phyloP scores from a whole-genome alignment of 64 coral and sea anemone species.

The Pocillopora damicornis region DNA sequence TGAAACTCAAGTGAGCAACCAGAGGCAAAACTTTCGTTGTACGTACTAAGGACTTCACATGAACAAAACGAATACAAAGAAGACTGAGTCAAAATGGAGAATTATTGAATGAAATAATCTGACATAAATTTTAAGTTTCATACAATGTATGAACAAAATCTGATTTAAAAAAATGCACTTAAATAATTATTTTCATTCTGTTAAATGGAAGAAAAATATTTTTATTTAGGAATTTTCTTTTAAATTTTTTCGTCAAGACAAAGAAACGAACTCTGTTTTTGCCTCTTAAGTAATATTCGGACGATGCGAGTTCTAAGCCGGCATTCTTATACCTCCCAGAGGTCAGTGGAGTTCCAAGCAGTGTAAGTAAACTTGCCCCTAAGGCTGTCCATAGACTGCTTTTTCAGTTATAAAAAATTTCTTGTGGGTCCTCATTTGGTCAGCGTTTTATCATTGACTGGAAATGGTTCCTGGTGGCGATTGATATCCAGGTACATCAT shows the following conservation, averaged over 20 bases:
- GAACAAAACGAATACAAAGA: neutral
- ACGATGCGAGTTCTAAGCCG: neutral
- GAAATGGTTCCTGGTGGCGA: constrained; percentile 23
- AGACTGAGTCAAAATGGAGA: neutral
- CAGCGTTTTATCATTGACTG: constrained; percentile 15
- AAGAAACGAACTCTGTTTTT: no score
- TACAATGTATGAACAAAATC: neutral
- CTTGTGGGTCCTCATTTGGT: neutral
- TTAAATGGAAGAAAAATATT: neutral
- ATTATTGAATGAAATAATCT: neutral
- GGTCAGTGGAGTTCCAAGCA: neutral
- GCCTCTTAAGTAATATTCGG: no score
- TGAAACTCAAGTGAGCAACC: no score
- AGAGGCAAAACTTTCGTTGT: neutral
- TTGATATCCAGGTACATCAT: constrained; percentile 30
- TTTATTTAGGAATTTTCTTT: neutral
- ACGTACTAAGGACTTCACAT: neutral
- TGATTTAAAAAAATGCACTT: neutral
- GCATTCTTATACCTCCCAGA: neutral
- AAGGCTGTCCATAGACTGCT: neutral
- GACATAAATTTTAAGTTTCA: neutral
- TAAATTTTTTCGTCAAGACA: neutral
- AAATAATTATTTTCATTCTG: constrained; percentile 4
- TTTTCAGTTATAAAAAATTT: neutral
- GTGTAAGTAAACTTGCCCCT: neutral